A percentile compares a stretch with the other conserved stretches of the same genome.
Conservation (phyloP, 2,888 invertebrate genomes). For the Litoditis marina region DNA sequence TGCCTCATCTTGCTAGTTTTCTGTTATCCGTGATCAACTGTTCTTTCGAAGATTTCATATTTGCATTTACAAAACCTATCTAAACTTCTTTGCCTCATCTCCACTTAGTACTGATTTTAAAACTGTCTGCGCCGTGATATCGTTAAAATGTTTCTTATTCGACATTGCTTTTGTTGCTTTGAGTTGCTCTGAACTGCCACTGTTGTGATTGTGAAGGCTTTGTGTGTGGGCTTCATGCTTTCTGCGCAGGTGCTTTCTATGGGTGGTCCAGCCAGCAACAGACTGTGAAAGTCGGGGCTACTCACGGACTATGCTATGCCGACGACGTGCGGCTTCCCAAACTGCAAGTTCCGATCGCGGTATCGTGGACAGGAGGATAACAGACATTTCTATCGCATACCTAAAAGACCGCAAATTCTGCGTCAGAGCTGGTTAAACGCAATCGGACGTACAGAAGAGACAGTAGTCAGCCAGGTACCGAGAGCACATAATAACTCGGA, state of each 20-base stretch:
- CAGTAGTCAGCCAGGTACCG: constrained; percentile 64
- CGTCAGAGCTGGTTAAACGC: constrained; percentile 63
- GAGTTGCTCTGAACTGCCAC: too few species aligned
- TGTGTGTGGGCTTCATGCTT: too few species aligned
- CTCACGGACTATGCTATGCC: constrained; percentile 62
- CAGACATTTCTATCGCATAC: constrained; percentile 65
- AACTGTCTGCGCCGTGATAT: too few species aligned
- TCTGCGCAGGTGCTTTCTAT: constrained; percentile 10
- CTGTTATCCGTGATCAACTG: too few species aligned
- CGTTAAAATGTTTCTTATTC: too few species aligned
- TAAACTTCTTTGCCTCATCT: too few species aligned
- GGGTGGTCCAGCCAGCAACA: constrained; percentile 3
- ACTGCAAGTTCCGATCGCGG: constrained; percentile 63
- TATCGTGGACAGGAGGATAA: constrained; percentile 64
- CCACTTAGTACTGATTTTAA: too few species aligned
- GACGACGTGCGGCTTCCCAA: constrained; percentile 65
- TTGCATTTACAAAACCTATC: too few species aligned
- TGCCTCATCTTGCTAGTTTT: too few species aligned
- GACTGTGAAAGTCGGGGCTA: constrained; percentile 5
- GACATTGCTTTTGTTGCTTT: too few species aligned
- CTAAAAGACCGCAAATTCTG: constrained; percentile 63
- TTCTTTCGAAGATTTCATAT: too few species aligned
- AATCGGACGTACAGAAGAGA: constrained; percentile 64
- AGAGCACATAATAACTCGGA: constrained; percentile 11
- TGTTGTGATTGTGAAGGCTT: too few species aligned